These are phyloP conservation scores for Erebia epiphron DNA, from an alignment of 2,888 invertebrate genomes.

Conservation along the genomic window DNA sequence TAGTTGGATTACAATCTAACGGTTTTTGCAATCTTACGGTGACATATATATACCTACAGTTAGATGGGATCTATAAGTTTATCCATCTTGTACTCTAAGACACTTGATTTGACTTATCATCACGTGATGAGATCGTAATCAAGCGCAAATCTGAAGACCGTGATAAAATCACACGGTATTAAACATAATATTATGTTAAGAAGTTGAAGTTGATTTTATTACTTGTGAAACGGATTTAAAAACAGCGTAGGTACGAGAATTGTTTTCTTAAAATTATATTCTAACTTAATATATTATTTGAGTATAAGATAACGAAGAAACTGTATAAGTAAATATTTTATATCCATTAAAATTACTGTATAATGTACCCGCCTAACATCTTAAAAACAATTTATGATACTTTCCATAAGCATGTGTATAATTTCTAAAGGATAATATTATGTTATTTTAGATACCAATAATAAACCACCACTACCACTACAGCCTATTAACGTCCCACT, in stretches of 20 bases:
- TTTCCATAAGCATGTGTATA: no score
- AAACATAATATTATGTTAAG: not conserved
- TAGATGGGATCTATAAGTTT: not conserved
- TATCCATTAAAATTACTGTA: not conserved
- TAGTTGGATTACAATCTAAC: no score
- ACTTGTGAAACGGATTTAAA: conserved; percentile 7
- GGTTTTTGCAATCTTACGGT: no score
- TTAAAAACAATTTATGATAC: no score
- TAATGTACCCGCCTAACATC: no score
- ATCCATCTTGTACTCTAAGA: not conserved
- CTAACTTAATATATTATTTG: no score
- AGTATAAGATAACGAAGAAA: not conserved
- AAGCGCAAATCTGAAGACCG: not conserved
- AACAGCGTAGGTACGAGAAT: not conserved
- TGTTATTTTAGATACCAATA: no score
- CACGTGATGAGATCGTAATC: not conserved
- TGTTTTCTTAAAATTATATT: not conserved
- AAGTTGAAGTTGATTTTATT: not conserved
- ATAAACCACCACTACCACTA: no score
- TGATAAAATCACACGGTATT: not conserved
- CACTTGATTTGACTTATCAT: not conserved
- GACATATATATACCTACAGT: no score
- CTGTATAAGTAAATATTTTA: not conserved
- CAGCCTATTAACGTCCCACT: no score
- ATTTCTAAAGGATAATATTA: no score